phyloP scores from a whole-genome alignment of 2,113 vertebrate species.

The Silurus asotus region DNA sequence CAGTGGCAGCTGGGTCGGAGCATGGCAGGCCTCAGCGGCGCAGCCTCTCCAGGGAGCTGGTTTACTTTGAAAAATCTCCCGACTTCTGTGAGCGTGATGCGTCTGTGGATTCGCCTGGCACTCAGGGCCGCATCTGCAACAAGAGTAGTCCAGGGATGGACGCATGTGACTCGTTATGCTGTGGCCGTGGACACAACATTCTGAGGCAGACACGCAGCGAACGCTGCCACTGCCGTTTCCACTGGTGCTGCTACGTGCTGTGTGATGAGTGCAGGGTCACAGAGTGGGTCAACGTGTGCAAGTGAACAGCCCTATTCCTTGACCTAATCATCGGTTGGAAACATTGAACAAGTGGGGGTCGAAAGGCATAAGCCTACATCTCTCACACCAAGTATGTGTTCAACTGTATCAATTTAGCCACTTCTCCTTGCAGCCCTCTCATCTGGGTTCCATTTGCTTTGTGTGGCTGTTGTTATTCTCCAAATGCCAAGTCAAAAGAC shows the following conservation, averaged over 20 bases:
- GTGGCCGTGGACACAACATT: conserved; percentile 87
- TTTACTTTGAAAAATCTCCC: conserved; percentile 89
- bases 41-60: conserved; percentile 80
- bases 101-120: conserved; percentile 78
- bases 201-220: conserved; percentile 82
- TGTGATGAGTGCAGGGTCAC: conserved; percentile 87
- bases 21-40: conserved; percentile 65
- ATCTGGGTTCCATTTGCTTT: conserved; percentile 78
- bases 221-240: conserved; percentile 86
- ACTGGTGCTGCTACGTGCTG: conserved; percentile 92
- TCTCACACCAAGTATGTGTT: conserved; percentile 55
- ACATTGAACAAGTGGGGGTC: background rate
- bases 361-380: conserved; percentile 36
- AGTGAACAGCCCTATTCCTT: conserved; percentile 66
- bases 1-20: conserved; percentile 47
- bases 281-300: conserved; percentile 90
- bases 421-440: conserved; percentile 59
- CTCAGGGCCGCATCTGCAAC: conserved; percentile 84
- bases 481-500: conserved; percentile 75
- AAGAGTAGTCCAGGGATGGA: conserved; percentile 84
- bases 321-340: background rate
- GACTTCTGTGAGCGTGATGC: conserved; percentile 85
- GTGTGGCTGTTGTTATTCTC: conserved; percentile 77
- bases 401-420: conserved; percentile 65
- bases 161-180: conserved; percentile 84